Conservation (phyloP, 2,113 vertebrate genomes). For the Hemibates koningsi region DNA sequence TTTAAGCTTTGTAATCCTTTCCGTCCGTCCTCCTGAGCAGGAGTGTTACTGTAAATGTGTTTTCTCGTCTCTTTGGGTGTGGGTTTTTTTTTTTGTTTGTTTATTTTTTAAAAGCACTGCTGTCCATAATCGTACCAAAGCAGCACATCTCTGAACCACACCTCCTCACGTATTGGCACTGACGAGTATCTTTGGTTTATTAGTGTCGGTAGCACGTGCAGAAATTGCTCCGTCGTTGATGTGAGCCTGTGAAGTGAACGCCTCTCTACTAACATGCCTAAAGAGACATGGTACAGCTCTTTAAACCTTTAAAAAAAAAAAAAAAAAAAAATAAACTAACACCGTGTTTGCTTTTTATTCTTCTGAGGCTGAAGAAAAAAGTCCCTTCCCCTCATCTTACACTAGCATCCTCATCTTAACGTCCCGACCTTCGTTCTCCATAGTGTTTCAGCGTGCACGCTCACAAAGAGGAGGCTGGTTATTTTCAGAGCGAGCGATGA, state of each 20-base stretch:
- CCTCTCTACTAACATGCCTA: not conserved
- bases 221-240: not conserved
- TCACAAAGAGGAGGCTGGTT: not conserved
- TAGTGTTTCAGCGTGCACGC: not conserved
- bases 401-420: slow-evolving; percentile 13
- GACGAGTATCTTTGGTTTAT: not conserved
- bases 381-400: not conserved
- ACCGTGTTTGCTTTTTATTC: not conserved
- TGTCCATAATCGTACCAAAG: slow-evolving; percentile 29
- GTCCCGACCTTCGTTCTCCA: not conserved
- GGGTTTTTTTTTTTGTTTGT: not conserved
- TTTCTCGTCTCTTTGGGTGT: not conserved
- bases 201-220: slow-evolving; percentile 6
- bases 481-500: not conserved
- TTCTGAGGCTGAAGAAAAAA: not conserved
- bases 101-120: not conserved
- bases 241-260: not conserved
- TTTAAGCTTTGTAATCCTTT: slow-evolving; percentile 4
- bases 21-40: not conserved
- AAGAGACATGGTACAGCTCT: not conserved
- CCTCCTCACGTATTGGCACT: not conserved
- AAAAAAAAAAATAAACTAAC: not conserved
- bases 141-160: slow-evolving; percentile 8
- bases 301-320: not conserved
- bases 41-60: not conserved